Conservation (phyloP, 2,797 vertebrate genomes). For the Intellagama lesueurii region DNA sequence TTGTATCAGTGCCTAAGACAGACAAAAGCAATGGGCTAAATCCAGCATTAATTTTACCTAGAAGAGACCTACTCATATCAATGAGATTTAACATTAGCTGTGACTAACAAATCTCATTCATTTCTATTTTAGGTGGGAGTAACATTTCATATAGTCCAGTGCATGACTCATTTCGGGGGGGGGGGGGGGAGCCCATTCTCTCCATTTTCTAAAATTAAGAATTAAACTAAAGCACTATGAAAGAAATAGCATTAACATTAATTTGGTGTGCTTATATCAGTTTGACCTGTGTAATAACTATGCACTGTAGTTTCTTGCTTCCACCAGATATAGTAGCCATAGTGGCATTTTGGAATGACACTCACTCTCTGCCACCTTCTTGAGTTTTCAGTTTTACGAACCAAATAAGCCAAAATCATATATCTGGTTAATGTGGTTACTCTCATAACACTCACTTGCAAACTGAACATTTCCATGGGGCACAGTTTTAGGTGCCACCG, state of each 20-base stretch:
- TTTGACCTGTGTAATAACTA: not conserved
- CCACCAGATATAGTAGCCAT: not conserved
- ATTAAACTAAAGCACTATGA: not conserved
- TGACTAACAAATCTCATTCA: not conserved
- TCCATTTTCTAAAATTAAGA: not conserved
- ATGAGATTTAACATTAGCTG: not conserved
- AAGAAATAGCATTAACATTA: not conserved
- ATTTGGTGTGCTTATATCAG: not conserved
- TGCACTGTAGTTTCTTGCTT: not conserved
- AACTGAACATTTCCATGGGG: too few species aligned
- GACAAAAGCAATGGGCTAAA: not conserved
- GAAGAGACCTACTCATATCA: not conserved
- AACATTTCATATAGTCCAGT: not conserved
- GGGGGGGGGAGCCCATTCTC: not conserved
- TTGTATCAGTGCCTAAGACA: not conserved
- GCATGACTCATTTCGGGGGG: not conserved
- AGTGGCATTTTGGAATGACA: not conserved
- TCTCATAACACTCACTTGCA: too few species aligned
- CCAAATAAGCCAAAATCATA: not conserved
- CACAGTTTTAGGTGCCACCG: not conserved
- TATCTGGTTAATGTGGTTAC: too few species aligned
- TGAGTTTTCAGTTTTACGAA: too few species aligned
- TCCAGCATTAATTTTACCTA: not conserved
- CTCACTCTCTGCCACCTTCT: not conserved
- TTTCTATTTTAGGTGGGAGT: too few species aligned